Evolutionary conservation across 2,888 invertebrate species (phyloP), one percentile per base, ranked within the genome.

Genomic region (Trilocha varians): DNA sequence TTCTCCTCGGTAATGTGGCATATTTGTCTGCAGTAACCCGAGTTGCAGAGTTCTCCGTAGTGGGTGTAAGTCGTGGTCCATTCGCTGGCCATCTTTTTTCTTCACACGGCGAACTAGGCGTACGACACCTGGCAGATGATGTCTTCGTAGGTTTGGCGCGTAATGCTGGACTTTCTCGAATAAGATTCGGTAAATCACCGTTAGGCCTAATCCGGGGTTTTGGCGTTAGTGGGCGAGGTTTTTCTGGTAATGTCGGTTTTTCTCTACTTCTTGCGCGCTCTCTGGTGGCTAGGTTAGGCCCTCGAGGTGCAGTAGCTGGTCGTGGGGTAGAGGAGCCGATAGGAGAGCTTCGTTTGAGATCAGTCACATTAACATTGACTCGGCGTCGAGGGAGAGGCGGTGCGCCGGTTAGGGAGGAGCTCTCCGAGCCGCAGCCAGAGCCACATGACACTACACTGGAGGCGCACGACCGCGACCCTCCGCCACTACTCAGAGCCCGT

Each of bases 351-450:
- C 82, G 74, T 59, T 82, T 83, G 18, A 86, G 82, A 49, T 90
- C 91, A 16, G 84, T 66, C 46, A 88, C 77, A 36, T 83, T 83
- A 9, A 89, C 87, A 65, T 89, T 90, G 56, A 89, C 90, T 46
- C 90, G 89, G 32, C 87, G 80, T 9, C 78, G 66, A 1, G 78
- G 74, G 11, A 87, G 76, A 38, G 87, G 86, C 15, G 86, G 82
- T 11, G 86, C 76, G 13, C 72, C 79, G 3, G 91, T 88, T 32
- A 93, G 72, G 0, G 93, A 93, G 0, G 93, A 93, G 66, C 93
- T 93, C 62, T 94, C 94, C 53, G 93, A 93, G 38, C 93, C 93
- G 60, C 91, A 91, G 5, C 92, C 93, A 2, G 93, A 93, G 50
- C 91, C 92, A 64, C 91, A 93, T 47, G 93, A 93, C 15, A 92